Evolutionary conservation across 2,888 invertebrate genomes (phyloP).

Genomic region (Cerastis leucographa): DNA sequence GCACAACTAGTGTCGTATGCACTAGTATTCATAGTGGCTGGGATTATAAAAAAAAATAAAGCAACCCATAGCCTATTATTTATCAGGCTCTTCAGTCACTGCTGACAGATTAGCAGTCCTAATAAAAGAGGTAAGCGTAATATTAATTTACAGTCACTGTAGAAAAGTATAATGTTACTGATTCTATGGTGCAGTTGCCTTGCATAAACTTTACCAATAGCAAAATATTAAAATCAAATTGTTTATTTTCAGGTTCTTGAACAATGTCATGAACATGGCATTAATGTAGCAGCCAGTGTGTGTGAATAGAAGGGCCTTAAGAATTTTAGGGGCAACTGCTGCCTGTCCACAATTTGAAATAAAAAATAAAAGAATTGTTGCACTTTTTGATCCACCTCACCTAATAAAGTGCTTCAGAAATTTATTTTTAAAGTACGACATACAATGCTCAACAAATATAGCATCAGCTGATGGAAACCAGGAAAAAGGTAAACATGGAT

Average conservation of each 20-base stretch:
- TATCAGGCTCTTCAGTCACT: background rate
- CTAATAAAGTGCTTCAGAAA: slow-evolving; percentile 15
- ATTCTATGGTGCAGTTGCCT: background rate
- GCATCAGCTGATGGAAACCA: slow-evolving; percentile 9
- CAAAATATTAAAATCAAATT: background rate
- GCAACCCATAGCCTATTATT: slow-evolving; percentile 7
- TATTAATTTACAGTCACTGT: background rate
- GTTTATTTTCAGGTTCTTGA: slow-evolving; percentile 3
- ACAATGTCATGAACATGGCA: slow-evolving; percentile 11
- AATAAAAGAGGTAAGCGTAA: slow-evolving; percentile 11
- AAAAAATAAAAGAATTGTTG: background rate
- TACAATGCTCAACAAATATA: slow-evolving; percentile 10
- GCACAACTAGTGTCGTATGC: slow-evolving; percentile 4
- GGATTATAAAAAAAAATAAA: slow-evolving; percentile 1
- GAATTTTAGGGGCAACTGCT: slow-evolving; percentile 8
- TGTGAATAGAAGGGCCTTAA: background rate
- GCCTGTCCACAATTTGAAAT: background rate
- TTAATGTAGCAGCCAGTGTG: slow-evolving; percentile 9
- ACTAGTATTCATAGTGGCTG: slow-evolving; percentile 9
- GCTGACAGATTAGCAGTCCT: slow-evolving; percentile 8
- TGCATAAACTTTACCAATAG: background rate
- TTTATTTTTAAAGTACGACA: slow-evolving; percentile 7
- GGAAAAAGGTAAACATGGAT: background rate
- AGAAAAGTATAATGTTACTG: slow-evolving; percentile 2
- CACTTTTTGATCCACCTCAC: slow-evolving; percentile 7